Evolutionary conservation across 2,888 invertebrate species (phyloP), one percentile per base, ranked within the genome.

Genomic region (Rotaria magnacalcarata): DNA sequence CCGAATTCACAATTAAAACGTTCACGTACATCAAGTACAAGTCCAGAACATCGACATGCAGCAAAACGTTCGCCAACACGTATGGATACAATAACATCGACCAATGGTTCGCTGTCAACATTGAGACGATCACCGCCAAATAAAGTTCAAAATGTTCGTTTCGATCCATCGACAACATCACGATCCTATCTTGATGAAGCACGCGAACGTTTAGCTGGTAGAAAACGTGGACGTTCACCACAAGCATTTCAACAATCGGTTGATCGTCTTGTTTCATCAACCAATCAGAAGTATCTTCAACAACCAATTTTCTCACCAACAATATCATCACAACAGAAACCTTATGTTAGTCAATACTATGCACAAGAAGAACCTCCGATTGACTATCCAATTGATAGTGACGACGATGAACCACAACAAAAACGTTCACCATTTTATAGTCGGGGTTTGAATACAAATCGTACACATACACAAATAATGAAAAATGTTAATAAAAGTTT

Each of bases 311-410:
- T 80, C 6, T 47, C 80, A 21, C 80, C 80, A 47, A 47, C 80
- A 16, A n/a, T 47, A 43, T n/a, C 43, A 80, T 80, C 47, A 47
- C 80, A 80, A 80, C 47, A 47, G n/a, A n/a, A 43, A 47, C 43
- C 7, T 80, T 80, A 80, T 47, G 34, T 80, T 47, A 80, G 80
- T 80, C 80, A 80, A n/a, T 80, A 80, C 47, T 80, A 80, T 80
- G 80, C 80, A 80, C 43, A 80, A 47, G 47, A 47, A 47, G 80
- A 80, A n/a, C 80, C 80, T 24, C 80, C 80, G 5, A 47, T 80
- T 47, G 80, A 80, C 34, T 80, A 80, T 80, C 47, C 80, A 21
- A 80, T 80, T 10, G 80, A 80, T 47, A 80, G 80, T 14, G 80
- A 80, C 47, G 80, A 80, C n/a, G 43, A 43, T 0, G 80, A 43